A percentile compares a stretch with the other conserved stretches of the same genome.
phyloP scores from a whole-genome alignment of 2,888 invertebrate genomes.

The Caradrina clavipalpis region DNA sequence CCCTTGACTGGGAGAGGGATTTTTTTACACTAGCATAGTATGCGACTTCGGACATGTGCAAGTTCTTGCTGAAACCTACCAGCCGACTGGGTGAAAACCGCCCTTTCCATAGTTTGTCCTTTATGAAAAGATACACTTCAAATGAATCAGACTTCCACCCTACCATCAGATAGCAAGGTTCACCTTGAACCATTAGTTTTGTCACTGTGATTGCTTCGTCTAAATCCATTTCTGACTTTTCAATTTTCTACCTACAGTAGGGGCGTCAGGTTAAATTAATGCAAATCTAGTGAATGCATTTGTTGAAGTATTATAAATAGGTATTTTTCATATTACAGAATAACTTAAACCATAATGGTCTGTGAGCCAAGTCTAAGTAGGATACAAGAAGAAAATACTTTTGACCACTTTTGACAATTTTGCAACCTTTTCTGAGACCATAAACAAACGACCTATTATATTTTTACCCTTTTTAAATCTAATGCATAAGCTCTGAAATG shows the following conservation, averaged over 20 bases:
- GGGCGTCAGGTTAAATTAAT: conserved; percentile 4
- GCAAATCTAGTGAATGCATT: conserved; percentile 23
- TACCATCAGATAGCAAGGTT: conserved; percentile 75
- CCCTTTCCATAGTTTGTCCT: conserved; percentile 79
- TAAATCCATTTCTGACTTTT: conserved; percentile 70
- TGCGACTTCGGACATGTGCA: conserved; percentile 72
- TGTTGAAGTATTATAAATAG: not conserved
- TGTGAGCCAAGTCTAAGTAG: not conserved
- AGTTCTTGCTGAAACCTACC: conserved; percentile 78
- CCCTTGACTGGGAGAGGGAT: conserved; percentile 73
- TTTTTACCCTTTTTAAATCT: not conserved
- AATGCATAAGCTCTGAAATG: not conserved
- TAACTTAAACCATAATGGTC: not conserved
- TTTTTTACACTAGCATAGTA: conserved; percentile 73
- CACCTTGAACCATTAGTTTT: conserved; percentile 72
- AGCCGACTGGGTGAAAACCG: conserved; percentile 78
- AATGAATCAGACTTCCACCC: conserved; percentile 80
- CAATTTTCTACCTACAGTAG: conserved; percentile 7
- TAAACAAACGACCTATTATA: not conserved
- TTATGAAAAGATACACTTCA: conserved; percentile 76
- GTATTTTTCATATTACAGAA: conserved; percentile 7
- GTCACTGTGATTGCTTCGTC: conserved; percentile 78
- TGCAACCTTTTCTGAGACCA: not conserved
- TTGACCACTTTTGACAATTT: conserved; percentile 16
- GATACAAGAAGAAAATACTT: not conserved